Conservation (phyloP, 2,113 vertebrate species). For the Oryzias woworae region DNA sequence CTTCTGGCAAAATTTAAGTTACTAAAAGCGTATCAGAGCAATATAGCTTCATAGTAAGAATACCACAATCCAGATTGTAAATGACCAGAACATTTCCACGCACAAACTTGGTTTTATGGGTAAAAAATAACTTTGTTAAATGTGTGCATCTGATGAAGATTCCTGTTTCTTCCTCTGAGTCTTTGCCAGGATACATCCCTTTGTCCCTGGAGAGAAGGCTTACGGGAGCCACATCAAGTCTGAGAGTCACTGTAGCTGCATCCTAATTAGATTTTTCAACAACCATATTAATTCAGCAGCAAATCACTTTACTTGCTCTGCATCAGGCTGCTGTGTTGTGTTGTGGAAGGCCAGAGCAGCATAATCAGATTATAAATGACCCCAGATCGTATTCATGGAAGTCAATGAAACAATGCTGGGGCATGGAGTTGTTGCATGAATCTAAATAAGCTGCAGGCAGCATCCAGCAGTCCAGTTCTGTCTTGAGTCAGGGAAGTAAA, state of each 20-base stretch:
- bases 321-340: constrained; percentile 37
- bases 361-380: constrained; percentile 49
- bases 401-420: constrained; percentile 34
- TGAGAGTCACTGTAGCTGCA: constrained; percentile 51
- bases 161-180: constrained; percentile 9
- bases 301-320: constrained; percentile 55
- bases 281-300: constrained; percentile 60
- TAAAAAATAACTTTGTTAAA: constrained; percentile 23
- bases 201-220: constrained; percentile 23
- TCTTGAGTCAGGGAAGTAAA: not conserved
- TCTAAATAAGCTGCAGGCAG: constrained; percentile 26
- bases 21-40: too few relatives aligned
- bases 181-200: constrained; percentile 13
- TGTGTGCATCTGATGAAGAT: constrained; percentile 29
- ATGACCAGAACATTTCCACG: constrained; percentile 15
- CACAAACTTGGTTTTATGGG: not conserved
- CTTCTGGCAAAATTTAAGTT: too few relatives aligned
- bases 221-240: constrained; percentile 39
- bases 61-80: constrained; percentile 2
- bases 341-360: constrained; percentile 38
- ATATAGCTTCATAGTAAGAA: not conserved
- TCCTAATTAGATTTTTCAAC: constrained; percentile 58
- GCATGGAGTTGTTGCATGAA: constrained; percentile 7
- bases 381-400: constrained; percentile 46
- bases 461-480: not conserved